Conservation (phyloP, 2,797 vertebrate species). For the Argya squamiceps region DNA sequence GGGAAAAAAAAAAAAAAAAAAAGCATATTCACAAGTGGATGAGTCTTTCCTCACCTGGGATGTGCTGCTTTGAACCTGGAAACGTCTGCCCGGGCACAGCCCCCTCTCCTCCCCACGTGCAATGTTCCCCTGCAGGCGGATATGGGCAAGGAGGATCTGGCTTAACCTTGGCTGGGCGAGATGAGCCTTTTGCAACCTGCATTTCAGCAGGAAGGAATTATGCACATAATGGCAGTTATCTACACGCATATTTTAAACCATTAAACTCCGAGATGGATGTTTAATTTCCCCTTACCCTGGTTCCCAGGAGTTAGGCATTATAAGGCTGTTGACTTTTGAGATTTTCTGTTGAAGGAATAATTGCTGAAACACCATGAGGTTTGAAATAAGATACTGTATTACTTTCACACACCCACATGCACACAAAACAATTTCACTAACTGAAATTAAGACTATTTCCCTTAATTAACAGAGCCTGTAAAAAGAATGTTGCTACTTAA, state of each 20-base stretch:
- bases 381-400: slow-evolving; percentile 41
- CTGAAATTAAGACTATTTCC: slow-evolving; percentile 1
- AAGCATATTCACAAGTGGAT: neutral
- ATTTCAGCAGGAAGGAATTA: neutral
- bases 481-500: neutral
- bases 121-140: neutral
- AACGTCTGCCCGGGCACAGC: neutral
- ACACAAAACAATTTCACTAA: slow-evolving; percentile 14
- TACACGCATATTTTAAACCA: neutral
- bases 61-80: slow-evolving; percentile 27
- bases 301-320: slow-evolving; percentile 24
- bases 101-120: neutral
- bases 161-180: neutral
- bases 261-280: neutral
- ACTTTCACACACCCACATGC: slow-evolving; percentile 50
- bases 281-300: neutral
- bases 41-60: slow-evolving; percentile 22
- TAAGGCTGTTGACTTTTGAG: neutral
- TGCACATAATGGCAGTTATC: neutral
- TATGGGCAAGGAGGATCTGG: neutral
- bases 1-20: neutral
- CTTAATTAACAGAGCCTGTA: neutral
- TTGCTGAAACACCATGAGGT: slow-evolving; percentile 33
- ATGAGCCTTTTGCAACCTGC: neutral
- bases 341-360: slow-evolving; percentile 31